These are phyloP conservation scores for Hucho hucho DNA, from an alignment of 2,113 vertebrate species.

Conservation along the genomic window DNA sequence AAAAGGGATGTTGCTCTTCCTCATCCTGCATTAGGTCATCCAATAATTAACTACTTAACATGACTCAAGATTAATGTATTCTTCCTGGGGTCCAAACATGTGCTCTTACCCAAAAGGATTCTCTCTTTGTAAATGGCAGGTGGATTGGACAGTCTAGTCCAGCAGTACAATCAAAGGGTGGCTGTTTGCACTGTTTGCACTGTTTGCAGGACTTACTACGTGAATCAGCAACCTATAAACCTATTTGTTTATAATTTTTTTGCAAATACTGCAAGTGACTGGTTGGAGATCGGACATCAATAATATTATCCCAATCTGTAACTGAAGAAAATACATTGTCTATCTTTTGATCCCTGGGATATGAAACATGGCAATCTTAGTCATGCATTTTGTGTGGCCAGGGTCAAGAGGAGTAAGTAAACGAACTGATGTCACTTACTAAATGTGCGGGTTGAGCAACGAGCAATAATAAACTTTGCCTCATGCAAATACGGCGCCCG, in stretches of 20 bases:
- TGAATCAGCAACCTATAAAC: too few species aligned
- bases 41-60: slow-evolving; percentile 50
- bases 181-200: neutral
- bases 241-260: too few species aligned
- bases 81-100: too few species aligned
- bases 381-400: slow-evolving; percentile 23
- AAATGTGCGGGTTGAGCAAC: neutral
- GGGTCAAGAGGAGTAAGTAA: slow-evolving; percentile 45
- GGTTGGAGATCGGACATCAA: slow-evolving; percentile 36
- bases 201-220: too few species aligned
- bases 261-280: neutral
- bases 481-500: slow-evolving; percentile 7
- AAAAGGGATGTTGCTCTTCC: slow-evolving; percentile 48
- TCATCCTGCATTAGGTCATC: slow-evolving; percentile 62
- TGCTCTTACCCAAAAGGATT: neutral
- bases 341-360: slow-evolving; percentile 24
- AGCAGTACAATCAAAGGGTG: neutral
- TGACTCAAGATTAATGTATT: slow-evolving; percentile 33
- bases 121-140: slow-evolving; percentile 51
- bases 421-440: slow-evolving; percentile 14
- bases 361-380: slow-evolving; percentile 20
- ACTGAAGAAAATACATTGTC: slow-evolving; percentile 20
- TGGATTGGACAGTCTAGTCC: slow-evolving; percentile 45
- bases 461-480: slow-evolving; percentile 20
- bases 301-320: slow-evolving; percentile 29